A percentile compares a stretch with the other conserved stretches of the same genome.
Evolutionary conservation across 2,113 vertebrate species (phyloP).

Genomic region (Zosterops hypoxanthus): DNA sequence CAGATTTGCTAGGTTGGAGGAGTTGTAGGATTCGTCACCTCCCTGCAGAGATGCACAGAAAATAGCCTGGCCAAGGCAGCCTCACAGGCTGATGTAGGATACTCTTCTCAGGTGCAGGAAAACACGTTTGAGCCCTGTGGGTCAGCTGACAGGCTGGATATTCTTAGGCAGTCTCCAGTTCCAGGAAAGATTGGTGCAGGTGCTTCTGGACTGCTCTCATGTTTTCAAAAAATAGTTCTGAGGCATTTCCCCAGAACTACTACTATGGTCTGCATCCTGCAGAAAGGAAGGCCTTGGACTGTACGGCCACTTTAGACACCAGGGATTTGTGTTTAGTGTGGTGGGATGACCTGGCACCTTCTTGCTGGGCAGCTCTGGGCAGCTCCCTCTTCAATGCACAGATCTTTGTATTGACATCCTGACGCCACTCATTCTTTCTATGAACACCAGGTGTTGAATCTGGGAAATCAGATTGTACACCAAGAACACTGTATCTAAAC

Average conservation of each 20-base stretch:
- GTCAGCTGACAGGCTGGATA: background rate
- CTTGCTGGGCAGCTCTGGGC: background rate
- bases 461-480: background rate
- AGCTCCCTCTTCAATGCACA: background rate
- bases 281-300: background rate
- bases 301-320: background rate
- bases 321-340: background rate
- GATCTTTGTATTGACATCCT: background rate
- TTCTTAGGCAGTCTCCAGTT: background rate
- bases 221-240: background rate
- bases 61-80: background rate
- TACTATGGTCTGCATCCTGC: background rate
- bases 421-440: background rate
- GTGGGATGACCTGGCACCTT: background rate
- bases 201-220: background rate
- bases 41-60: background rate
- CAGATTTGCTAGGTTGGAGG: background rate
- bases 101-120: background rate
- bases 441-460: background rate
- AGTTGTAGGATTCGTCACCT: background rate
- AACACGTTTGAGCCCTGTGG: background rate
- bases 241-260: background rate
- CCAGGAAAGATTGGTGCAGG: background rate
- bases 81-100: fast-evolving
- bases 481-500: background rate